Base-by-base conservation (phyloP, 2,797 vertebrate genomes). In the Sparidentex hasta region DNA sequence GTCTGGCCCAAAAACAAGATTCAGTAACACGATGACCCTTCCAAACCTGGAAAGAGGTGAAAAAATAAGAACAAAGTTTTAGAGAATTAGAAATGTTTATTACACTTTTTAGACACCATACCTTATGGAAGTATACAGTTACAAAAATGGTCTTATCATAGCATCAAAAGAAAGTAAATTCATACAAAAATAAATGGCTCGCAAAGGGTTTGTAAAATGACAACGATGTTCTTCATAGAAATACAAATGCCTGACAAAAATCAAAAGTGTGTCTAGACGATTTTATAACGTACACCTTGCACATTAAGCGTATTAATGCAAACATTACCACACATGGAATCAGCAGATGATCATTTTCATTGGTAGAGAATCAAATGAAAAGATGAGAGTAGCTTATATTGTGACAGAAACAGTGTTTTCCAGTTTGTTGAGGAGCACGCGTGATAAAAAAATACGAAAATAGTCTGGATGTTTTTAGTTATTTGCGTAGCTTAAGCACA, bases 151-250 rank as follows among this genome's bases (percentile, higher is more conserved):
- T 86, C 18, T 76, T 74, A 84, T 67, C 71, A 87, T 46, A 81
- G 57, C 78, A 75, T 85, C 52, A 78, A 75, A 38, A 85, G 82
- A 87, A 94, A 88, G 92, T 71, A 87, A 81, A 87, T 83, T 62
- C 84, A 84, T 92, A 93, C 68, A 94, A 94, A 94, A 93, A 95
- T 93, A 93, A 94, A 94, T 87, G 92, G 92, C 90, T 95, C 76
- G 58, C 80, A 88, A 88, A 87, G 2, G 57, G 83, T 90, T 89
- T 90, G 84, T 83, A 85, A 88, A 93, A 92, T 78, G 57, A 84
- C 71, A 79, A 88, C 51, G 83, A 87, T 41, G 83, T 85, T 86
- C 67, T 84, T 90, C 65, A 70, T 88, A 87, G 88, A 88, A 92
- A 88, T 81, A 88, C 61, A 88, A 80, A 91, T 48, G 54, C 67